Evolutionary conservation across 2,797 vertebrate genomes (phyloP), one percentile per base, ranked within the genome.

Genomic region (Anomalospiza imberbis): DNA sequence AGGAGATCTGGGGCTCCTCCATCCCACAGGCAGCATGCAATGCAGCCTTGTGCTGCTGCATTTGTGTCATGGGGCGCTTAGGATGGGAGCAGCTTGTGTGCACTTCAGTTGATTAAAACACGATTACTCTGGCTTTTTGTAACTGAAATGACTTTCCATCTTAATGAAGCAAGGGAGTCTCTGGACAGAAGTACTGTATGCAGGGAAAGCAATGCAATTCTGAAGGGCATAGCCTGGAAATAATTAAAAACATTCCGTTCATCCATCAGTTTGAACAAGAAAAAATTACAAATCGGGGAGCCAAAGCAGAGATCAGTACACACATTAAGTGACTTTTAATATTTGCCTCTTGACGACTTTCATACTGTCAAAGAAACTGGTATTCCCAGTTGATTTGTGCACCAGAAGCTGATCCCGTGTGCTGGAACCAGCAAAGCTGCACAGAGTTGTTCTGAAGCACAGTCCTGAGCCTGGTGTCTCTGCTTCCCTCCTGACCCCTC

Each of bases 101-200:
- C 57, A 26, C 81, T 88, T 58, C 34, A 62, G 25, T 84, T 93
- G 88, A 94, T 95, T 94, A 94, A 88, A 96, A 67, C 47, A 66
- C 9, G 5, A 88, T 90, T 96, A 51, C 77, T 84, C 29, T 76
- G 62, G 70, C 62, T 94, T 93, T 95, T 78, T 84, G 89, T 84
- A 71, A 75, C 66, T 90, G 90, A 90, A 96, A 94, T 88, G 76
- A 76, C 66, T 90, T 93, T 90, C 77, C 66, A 76, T 89, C 83
- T 88, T 96, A 94, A 95, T 94, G 90, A 96, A 94, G 73, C 65
- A 61, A 86, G 94, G 91, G 90, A 96, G 83, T 96, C 93, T 95
- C 94, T 84, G 88, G 91, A 71, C 90, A 90, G 95, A 92, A 94
- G 91, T 60, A 65, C 62, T 78, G 53, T 83, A 51, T 75, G 4